Evolutionary conservation across 2,888 invertebrate species (phyloP).

Genomic region (Digitonthophagus gazella): DNA sequence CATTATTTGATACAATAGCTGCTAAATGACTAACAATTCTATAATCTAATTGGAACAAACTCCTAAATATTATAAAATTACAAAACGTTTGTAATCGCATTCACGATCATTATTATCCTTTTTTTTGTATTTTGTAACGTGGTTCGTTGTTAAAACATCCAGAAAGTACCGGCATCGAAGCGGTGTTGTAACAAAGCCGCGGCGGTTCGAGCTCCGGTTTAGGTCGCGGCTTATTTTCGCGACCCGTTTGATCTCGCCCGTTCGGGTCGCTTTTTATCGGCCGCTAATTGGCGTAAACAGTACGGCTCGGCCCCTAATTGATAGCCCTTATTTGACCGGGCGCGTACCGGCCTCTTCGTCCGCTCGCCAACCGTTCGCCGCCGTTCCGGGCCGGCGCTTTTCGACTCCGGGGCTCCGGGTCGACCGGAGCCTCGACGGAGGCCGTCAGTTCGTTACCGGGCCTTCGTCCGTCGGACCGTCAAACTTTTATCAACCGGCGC

Average conservation of each 20-base stretch:
- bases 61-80: no score
- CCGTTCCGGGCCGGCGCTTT: conserved; percentile 55
- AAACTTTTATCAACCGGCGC: conserved; percentile 23
- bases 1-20: no score
- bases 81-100: no score
- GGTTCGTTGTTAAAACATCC: no score
- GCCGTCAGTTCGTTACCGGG: conserved; percentile 46
- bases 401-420: conserved; percentile 47
- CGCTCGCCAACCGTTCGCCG: conserved; percentile 29
- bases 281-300: conserved; percentile 7
- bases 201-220: not conserved
- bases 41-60: no score
- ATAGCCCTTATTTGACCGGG: conserved; percentile 23
- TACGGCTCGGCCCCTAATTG: conserved; percentile 18
- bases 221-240: no score
- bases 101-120: no score
- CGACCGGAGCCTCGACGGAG: conserved; percentile 40
- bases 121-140: no score
- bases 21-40: no score
- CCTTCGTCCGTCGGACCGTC: conserved; percentile 36
- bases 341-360: conserved; percentile 11
- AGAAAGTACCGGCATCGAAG: no score
- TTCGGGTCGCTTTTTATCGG: not conserved
- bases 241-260: not conserved
- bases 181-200: not conserved